Conservation (phyloP, 2,888 invertebrate species). For the Schrankia costaestrigalis region DNA sequence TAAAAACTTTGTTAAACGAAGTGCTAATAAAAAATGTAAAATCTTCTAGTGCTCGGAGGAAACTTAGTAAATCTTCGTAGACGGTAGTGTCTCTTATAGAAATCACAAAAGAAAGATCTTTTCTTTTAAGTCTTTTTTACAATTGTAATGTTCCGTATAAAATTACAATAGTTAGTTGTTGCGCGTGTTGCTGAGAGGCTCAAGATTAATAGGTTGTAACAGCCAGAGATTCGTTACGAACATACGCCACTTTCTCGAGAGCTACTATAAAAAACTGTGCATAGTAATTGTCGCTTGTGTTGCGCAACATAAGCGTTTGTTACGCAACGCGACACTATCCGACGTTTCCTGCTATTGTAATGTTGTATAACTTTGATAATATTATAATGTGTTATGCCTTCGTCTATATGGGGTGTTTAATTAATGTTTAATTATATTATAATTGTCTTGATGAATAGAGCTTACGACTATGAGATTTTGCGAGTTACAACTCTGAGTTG, state of each 20-base stretch:
- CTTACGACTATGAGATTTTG: too few relatives aligned
- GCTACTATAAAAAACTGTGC: slow-evolving; percentile 21
- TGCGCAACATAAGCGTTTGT: too few relatives aligned
- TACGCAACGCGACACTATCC: slow-evolving; percentile 18
- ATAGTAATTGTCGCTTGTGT: slow-evolving; percentile 29
- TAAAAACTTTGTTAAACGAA: too few relatives aligned
- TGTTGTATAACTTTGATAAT: slow-evolving; percentile 23
- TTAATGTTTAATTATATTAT: too few relatives aligned
- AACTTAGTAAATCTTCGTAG: too few relatives aligned
- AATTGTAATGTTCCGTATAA: not conserved
- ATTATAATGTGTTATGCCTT: slow-evolving; percentile 13
- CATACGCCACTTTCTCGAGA: slow-evolving; percentile 24
- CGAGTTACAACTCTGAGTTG: too few relatives aligned
- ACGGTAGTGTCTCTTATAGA: too few relatives aligned
- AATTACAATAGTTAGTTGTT: not conserved
- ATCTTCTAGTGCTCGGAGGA: too few relatives aligned
- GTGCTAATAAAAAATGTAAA: too few relatives aligned
- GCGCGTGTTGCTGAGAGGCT: slow-evolving; percentile 11
- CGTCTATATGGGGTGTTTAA: too few relatives aligned
- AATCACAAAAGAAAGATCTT: too few relatives aligned
- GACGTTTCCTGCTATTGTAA: slow-evolving; percentile 26
- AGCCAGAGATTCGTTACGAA: slow-evolving; percentile 16
- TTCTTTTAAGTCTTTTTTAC: not conserved
- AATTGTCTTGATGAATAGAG: too few relatives aligned
- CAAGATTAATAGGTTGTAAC: slow-evolving; percentile 8